A percentile compares a stretch with the other conserved stretches of the same genome.
phyloP scores from a whole-genome alignment of 2,888 invertebrate genomes.

The Cyclophora punctaria region DNA sequence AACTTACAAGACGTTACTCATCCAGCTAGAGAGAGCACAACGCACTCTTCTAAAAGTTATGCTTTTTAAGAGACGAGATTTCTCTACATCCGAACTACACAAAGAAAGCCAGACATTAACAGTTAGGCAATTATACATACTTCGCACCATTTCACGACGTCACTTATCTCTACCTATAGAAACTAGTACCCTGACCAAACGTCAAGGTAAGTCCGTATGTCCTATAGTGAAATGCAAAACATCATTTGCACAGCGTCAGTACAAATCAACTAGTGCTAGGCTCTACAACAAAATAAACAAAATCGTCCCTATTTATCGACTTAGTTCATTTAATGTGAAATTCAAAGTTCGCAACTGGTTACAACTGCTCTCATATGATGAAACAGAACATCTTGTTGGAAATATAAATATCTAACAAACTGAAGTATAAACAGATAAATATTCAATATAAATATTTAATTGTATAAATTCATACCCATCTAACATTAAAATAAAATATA shows the following conservation, averaged over 20 bases:
- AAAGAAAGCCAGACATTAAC: background rate
- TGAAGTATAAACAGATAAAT: no score
- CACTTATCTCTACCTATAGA: background rate
- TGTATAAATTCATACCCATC: background rate
- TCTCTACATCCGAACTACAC: background rate
- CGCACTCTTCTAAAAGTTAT: slow-evolving; percentile 1
- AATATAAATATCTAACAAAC: no score
- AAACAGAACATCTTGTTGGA: no score
- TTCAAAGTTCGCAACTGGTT: background rate
- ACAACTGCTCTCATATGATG: no score
- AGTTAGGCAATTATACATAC: background rate
- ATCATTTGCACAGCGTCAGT: background rate
- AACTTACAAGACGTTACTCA: background rate
- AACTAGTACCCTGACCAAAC: background rate
- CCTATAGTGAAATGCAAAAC: background rate
- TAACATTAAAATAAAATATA: no score
- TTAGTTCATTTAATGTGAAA: background rate
- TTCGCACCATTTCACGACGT: background rate
- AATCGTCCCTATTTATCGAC: background rate
- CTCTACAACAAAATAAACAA: background rate
- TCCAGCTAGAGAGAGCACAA: background rate
- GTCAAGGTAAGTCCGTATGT: background rate
- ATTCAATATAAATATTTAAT: background rate
- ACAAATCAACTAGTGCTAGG: background rate
- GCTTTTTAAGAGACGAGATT: slow-evolving; percentile 18